Percentiles rank a stretch among this genome's conserved stretches.
phyloP scores from a whole-genome alignment of 2,888 invertebrate species.

The Bombylius discolor region DNA sequence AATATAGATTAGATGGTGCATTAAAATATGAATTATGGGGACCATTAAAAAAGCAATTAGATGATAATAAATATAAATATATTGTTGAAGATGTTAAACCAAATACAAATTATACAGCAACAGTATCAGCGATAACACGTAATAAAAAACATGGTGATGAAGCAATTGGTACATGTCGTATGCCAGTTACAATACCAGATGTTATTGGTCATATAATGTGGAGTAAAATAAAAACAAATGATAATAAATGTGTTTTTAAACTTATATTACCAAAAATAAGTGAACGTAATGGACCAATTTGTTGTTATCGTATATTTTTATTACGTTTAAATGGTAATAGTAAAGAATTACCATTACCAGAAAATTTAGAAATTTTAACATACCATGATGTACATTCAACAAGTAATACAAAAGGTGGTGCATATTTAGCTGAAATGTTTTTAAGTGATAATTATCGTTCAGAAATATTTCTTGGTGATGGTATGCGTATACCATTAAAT shows the following conservation, averaged over 20 bases:
- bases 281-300: constrained; percentile 76
- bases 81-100: constrained; percentile 57
- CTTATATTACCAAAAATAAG: constrained; percentile 62
- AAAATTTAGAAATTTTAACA: constrained; percentile 53
- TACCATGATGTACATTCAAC: constrained; percentile 59
- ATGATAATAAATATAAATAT: constrained; percentile 38
- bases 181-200: constrained; percentile 59
- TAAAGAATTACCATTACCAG: constrained; percentile 53
- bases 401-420: constrained; percentile 48
- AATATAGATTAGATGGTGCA: constrained; percentile 42
- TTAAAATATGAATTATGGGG: constrained; percentile 43
- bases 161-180: constrained; percentile 49
- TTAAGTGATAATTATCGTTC: constrained; percentile 51
- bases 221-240: constrained; percentile 45
- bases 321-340: constrained; percentile 50
- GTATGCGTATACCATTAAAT: constrained; percentile 30
- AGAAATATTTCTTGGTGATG: constrained; percentile 64
- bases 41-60: constrained; percentile 46
- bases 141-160: constrained; percentile 59
- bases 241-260: constrained; percentile 59
- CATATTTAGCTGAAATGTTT: constrained; percentile 76
- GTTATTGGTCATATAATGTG: constrained; percentile 39
- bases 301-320: constrained; percentile 72
- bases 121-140: constrained; percentile 63
- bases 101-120: constrained; percentile 73